Base-by-base conservation (phyloP, 1,140 invertebrate genomes). In the Acyrthosiphon pisum region DNA sequence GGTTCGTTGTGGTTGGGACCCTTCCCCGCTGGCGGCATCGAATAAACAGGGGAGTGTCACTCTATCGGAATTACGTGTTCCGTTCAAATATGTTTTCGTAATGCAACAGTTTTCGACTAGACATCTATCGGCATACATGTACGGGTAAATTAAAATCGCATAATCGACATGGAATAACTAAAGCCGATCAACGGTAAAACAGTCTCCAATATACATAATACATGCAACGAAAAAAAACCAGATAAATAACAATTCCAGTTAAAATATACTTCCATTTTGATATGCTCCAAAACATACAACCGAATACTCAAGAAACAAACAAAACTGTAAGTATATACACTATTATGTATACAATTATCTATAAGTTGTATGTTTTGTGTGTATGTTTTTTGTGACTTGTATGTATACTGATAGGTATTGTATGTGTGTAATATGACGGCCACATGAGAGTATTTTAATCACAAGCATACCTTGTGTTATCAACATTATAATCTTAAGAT, bases 51-150 rank as follows among this genome's bases (percentile, higher is more conserved):
- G 91, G 91, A 84, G 76, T 93, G 91, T 93, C 91, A 93, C 76
- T 93, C 22, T 30, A 86, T 84, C 18, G 91, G 35, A 93, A 56
- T 53, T 83, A 83, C 81, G 76, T 48, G 46, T 93, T 76, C 35
- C 81, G 48, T 93, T 93, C 81, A 83, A 93, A 84, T 86, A 93
- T 56, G 23, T 50, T 86, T 84, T 84, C 22, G 48, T 46, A 83
- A 83, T 86, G 91, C 91, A 93, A 93, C 91, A 93, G 91, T 93
- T 93, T 93, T 56, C 76, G 48, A 93, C 81, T 86, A 86, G 81
- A 93, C 91, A 56, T 48, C 48, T 83, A n/a, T 86, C 44, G 91
- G 26, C 81, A 53, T 56, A 84, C 44, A 50, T 83, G 90, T 89
- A 89, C 22, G 35, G 2, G 8, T 37, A 56, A 56, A 53, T 53